Percentiles rank a stretch among this genome's conserved stretches.
Evolutionary conservation across 2,888 invertebrate genomes (phyloP).

Genomic region (Eristalis tenax): DNA sequence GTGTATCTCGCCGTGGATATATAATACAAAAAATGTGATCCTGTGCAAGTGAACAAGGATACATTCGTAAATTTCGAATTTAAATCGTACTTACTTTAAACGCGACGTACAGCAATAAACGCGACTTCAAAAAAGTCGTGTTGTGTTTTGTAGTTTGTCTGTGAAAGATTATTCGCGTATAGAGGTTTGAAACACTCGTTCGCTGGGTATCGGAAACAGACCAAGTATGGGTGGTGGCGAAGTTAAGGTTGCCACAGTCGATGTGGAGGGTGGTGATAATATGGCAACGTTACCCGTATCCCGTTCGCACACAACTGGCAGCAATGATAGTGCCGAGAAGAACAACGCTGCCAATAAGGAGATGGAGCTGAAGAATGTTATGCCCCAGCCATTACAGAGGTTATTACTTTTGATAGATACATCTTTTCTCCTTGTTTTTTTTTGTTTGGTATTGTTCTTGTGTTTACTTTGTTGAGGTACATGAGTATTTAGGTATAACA

Average conservation of each 20-base stretch:
- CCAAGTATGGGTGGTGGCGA: conserved; percentile 85
- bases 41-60: conserved; percentile 44
- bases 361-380: conserved; percentile 92
- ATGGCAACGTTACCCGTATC: conserved; percentile 94
- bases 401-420: conserved; percentile 76
- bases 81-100: not conserved
- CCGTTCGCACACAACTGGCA: conserved; percentile 86
- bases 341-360: conserved; percentile 92
- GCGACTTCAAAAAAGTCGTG: not conserved
- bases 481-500: not conserved
- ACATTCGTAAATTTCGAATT: conserved; percentile 52
- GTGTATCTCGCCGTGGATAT: conserved; percentile 12
- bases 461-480: conserved; percentile 1
- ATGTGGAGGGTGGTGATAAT: conserved; percentile 92
- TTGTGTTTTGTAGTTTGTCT: not conserved
- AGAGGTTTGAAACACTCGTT: not conserved
- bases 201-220: conserved; percentile 18
- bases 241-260: conserved; percentile 94
- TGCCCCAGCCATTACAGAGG: conserved; percentile 93
- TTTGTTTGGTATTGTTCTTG: not conserved
- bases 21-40: conserved; percentile 51
- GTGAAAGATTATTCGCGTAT: not conserved
- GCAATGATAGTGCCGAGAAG: conserved; percentile 89
- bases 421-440: not conserved
- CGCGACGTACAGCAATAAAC: not conserved